A percentile compares a stretch with the other conserved stretches of the same genome.
phyloP scores from a whole-genome alignment of 2,888 invertebrate genomes.

The Ectemnius lituratus region DNA sequence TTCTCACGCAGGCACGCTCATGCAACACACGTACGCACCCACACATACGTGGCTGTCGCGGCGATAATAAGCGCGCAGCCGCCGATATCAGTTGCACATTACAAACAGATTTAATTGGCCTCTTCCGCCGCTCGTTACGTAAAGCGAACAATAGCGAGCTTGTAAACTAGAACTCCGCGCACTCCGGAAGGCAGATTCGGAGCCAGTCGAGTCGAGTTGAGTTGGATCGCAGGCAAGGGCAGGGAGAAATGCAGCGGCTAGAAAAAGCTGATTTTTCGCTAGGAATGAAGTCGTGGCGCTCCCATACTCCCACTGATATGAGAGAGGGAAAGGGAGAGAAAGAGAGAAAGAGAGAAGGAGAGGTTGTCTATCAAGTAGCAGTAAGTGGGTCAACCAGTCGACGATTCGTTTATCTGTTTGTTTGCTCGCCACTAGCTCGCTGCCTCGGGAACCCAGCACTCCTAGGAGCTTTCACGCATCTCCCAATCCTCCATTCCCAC shows the following conservation, averaged over 20 bases:
- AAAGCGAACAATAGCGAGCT: slow-evolving; percentile 29
- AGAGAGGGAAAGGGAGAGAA: too few relatives aligned
- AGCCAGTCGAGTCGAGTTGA: too few relatives aligned
- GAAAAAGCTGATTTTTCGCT: too few relatives aligned
- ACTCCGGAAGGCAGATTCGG: slow-evolving; percentile 25
- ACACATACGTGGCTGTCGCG: not conserved
- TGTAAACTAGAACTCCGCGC: slow-evolving; percentile 37
- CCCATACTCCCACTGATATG: too few relatives aligned
- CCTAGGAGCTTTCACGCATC: slow-evolving; percentile 12
- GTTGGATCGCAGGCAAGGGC: too few relatives aligned
- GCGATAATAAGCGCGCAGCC: slow-evolving; percentile 19
- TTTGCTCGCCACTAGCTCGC: slow-evolving; percentile 39
- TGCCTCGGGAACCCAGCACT: not conserved
- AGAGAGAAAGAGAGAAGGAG: too few relatives aligned
- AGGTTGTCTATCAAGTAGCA: slow-evolving; percentile 34
- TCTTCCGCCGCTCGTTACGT: slow-evolving; percentile 32
- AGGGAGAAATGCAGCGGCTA: too few relatives aligned
- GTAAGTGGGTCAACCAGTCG: slow-evolving; percentile 62
- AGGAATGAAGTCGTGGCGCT: too few relatives aligned
- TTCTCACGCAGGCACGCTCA: too few relatives aligned
- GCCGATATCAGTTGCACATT: slow-evolving; percentile 17
- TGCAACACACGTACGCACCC: too few relatives aligned
- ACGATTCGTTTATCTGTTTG: slow-evolving; percentile 63
- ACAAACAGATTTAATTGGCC: slow-evolving; percentile 47
- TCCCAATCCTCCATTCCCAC: not conserved